phyloP scores from a whole-genome alignment of 2,888 invertebrate genomes.

The Chironomus tentans region DNA sequence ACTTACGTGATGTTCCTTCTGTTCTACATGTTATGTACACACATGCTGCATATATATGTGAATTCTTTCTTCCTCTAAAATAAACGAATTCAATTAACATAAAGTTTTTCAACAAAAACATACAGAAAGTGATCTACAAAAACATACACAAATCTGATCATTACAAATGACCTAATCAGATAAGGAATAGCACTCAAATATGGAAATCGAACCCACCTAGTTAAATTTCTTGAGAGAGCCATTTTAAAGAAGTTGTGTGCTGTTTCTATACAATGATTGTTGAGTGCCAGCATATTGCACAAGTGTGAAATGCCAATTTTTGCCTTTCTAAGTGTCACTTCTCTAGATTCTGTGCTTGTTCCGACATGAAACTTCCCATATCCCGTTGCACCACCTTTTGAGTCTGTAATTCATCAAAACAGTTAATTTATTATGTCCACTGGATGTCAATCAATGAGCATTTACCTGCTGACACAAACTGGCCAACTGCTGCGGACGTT shows the following conservation, averaged over 20 bases:
- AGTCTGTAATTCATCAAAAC: conserved; percentile 42
- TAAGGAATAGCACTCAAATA: no score
- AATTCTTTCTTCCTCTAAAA: conserved; percentile 69
- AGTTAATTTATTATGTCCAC: no score
- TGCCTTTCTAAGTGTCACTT: conserved; percentile 83
- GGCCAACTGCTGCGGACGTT: conserved; percentile 78
- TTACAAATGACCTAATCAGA: no score
- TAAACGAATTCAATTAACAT: no score
- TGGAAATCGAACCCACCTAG: conserved; percentile 39
- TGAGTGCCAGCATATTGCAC: conserved; percentile 78
- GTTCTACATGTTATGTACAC: conserved; percentile 94
- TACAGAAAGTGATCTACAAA: no score
- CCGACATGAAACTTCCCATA: conserved; percentile 75
- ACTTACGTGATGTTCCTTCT: conserved; percentile 88
- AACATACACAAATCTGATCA: no score
- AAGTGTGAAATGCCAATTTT: conserved; percentile 74
- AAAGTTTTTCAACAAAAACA: no score
- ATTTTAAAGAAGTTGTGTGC: conserved; percentile 91
- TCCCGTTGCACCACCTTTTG: conserved; percentile 72
- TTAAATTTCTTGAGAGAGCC: conserved; percentile 73
- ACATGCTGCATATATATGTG: conserved; percentile 92
- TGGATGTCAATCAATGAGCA: background rate
- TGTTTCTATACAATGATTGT: conserved; percentile 85
- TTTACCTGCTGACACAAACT: conserved; percentile 72
- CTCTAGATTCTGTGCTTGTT: conserved; percentile 80